Evolutionary conservation across 1,140 invertebrate species (phyloP).

Genomic region (Danaus melanippus): DNA sequence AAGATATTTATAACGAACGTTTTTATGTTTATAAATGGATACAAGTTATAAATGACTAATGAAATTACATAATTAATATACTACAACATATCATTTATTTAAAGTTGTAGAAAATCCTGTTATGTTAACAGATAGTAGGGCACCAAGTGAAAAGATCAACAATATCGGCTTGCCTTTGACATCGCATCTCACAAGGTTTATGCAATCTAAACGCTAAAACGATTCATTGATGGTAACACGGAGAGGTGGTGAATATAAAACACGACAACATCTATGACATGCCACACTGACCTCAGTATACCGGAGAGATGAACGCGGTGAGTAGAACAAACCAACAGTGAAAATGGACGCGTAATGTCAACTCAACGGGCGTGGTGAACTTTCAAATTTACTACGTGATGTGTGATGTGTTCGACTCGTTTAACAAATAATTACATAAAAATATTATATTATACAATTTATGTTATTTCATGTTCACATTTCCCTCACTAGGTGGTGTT

Average conservation of each 20-base stretch:
- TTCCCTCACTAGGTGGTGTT: conserved; percentile 34
- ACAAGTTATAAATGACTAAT: too few species aligned
- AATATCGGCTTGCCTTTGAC: not conserved
- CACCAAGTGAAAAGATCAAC: too few species aligned
- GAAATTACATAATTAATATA: too few species aligned
- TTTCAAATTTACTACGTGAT: conserved; percentile 7
- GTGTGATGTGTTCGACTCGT: not conserved
- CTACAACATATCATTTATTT: too few species aligned
- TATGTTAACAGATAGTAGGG: too few species aligned
- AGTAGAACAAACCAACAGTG: conserved; percentile 43
- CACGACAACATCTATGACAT: conserved; percentile 20
- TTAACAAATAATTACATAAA: too few species aligned
- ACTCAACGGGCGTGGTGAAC: conserved; percentile 2
- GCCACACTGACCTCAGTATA: conserved; percentile 42
- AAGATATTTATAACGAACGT: too few species aligned
- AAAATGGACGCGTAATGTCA: conserved; percentile 30
- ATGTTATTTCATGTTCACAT: conserved; percentile 25
- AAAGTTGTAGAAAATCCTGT: too few species aligned
- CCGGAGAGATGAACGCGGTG: conserved; percentile 55
- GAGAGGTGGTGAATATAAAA: conserved; percentile 58
- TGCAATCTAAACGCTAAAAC: conserved; percentile 21
- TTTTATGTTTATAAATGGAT: too few species aligned
- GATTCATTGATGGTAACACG: conserved; percentile 5
- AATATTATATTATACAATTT: not conserved
- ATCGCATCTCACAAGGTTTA: conserved; percentile 17